A percentile compares a stretch with the other conserved stretches of the same genome.
Conservation (phyloP, 2,113 vertebrate species). For the Spilogale gracilis region DNA sequence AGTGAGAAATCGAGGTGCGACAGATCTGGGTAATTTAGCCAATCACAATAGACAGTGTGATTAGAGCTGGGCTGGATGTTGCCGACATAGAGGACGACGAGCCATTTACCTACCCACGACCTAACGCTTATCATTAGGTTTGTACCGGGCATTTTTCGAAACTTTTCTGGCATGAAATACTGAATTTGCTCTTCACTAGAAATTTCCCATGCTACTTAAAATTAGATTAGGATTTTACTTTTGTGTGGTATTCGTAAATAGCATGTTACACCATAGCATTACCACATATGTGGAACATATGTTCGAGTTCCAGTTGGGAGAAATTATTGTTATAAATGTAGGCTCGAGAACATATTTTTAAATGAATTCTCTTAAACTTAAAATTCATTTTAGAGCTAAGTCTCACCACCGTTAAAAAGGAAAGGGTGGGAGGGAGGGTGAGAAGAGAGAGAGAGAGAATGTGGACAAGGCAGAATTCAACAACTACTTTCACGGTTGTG, state of each 20-base stretch:
- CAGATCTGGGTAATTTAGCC: constrained; percentile 61
- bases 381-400: constrained; percentile 67
- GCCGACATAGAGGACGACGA: background rate
- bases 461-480: background rate
- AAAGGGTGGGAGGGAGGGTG: background rate
- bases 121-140: background rate
- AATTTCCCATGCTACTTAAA: constrained; percentile 53
- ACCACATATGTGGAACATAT: constrained; percentile 40
- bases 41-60: constrained; percentile 41
- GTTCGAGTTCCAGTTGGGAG: constrained; percentile 50
- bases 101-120: background rate
- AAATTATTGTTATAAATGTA: constrained; percentile 63
- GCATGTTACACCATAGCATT: background rate
- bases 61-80: background rate
- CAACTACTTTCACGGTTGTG: background rate
- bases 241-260: constrained; percentile 34
- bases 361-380: constrained; percentile 45
- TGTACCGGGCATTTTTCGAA: background rate
- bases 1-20: constrained; percentile 55
- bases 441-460: background rate
- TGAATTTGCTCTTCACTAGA: constrained; percentile 50
- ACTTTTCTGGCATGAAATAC: constrained; percentile 47
- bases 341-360: constrained; percentile 50
- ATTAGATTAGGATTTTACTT: constrained; percentile 46
- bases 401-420: background rate